Evolutionary conservation across 2,797 vertebrate genomes (phyloP).

Genomic region (Crax fasciolata): DNA sequence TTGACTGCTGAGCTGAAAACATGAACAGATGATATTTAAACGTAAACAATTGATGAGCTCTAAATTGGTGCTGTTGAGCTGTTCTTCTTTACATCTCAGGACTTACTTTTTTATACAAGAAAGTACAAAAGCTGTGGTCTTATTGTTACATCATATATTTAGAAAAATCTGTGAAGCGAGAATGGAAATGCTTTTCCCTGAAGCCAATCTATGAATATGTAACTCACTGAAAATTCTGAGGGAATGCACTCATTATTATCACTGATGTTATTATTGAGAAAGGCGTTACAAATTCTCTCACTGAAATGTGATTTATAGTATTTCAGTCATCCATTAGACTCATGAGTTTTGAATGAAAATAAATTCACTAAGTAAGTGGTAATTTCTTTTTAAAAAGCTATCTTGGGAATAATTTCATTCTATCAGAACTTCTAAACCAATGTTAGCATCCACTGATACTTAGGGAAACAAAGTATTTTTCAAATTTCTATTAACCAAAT

Average conservation of each 20-base stretch:
- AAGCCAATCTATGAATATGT: background rate
- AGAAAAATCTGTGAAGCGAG: background rate
- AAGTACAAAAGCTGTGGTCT: background rate
- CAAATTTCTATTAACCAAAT: background rate
- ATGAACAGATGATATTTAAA: background rate
- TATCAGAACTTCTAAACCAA: background rate
- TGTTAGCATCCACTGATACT: background rate
- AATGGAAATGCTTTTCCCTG: background rate
- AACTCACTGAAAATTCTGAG: background rate
- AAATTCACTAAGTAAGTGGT: background rate
- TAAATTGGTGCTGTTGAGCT: background rate
- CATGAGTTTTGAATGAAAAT: background rate
- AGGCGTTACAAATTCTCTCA: background rate
- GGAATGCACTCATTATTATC: background rate
- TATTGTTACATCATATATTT: background rate
- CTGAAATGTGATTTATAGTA: background rate
- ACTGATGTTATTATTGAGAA: background rate
- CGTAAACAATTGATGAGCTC: background rate
- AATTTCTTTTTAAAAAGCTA: background rate
- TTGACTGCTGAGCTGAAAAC: background rate
- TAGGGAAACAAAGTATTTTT: background rate
- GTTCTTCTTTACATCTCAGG: background rate
- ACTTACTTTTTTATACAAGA: background rate
- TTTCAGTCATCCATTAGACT: background rate
- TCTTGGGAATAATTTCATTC: background rate